Evolutionary conservation across 2,113 vertebrate genomes (phyloP).

Genomic region (Ovis canadensis): DNA sequence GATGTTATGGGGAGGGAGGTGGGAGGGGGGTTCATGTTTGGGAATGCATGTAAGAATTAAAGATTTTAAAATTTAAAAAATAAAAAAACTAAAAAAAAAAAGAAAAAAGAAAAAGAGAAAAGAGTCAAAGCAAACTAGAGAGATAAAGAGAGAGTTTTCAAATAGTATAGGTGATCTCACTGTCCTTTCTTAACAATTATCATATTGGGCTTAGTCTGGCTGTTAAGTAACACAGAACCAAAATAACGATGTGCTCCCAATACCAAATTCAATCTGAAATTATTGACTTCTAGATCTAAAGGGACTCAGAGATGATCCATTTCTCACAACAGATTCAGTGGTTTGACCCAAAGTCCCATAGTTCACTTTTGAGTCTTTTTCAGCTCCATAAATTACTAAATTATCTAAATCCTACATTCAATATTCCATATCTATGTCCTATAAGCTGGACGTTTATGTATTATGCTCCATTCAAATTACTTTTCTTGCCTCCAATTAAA

Average conservation of each 20-base stretch:
- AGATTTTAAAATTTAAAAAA: too few species aligned
- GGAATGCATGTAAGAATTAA: too few species aligned
- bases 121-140: not conserved
- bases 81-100: too few species aligned
- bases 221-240: not conserved
- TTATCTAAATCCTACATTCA: not conserved
- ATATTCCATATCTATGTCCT: not conserved
- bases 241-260: not conserved
- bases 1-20: too few species aligned
- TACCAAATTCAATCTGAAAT: not conserved
- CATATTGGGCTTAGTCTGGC: not conserved
- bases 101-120: not conserved
- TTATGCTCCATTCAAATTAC: not conserved
- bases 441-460: accelerated
- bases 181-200: not conserved
- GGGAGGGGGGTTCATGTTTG: too few species aligned
- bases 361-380: not conserved
- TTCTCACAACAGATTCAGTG: not conserved
- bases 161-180: not conserved
- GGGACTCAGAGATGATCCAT: not conserved
- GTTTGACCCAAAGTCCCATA: not conserved
- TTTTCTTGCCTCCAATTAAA: not conserved
- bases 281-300: not conserved
- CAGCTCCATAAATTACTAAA: not conserved
- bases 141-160: not conserved